Percentiles rank a stretch among this genome's conserved stretches.
These are phyloP conservation scores for Acanthurus tractus DNA, from an alignment of 2,797 vertebrate genomes.

Conservation along the genomic window DNA sequence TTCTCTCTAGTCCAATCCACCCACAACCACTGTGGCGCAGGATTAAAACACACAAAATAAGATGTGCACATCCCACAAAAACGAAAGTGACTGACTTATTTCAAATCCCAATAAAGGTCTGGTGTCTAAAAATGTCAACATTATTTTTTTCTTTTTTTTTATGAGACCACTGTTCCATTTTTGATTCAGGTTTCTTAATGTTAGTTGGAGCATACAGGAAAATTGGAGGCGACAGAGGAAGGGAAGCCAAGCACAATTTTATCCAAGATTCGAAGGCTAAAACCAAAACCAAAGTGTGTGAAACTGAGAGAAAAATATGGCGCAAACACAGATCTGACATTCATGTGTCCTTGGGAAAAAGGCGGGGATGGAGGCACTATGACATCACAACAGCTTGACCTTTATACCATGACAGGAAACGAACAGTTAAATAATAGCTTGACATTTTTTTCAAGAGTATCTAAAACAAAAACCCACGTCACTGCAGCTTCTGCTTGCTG, in stretches of 20 bases:
- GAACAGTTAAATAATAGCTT: neutral
- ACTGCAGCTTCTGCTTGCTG: neutral
- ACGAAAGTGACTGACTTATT: neutral
- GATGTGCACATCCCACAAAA: neutral
- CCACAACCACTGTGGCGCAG: neutral
- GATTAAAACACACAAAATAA: neutral
- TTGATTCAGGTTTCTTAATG: neutral
- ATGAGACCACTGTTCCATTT: neutral
- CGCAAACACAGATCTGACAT: neutral
- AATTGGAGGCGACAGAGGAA: neutral
- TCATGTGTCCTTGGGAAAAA: neutral
- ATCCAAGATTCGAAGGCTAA: neutral
- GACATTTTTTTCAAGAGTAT: neutral
- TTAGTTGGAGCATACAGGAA: neutral
- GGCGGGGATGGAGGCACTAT: neutral
- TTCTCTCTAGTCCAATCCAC: neutral
- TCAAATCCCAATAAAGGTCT: neutral
- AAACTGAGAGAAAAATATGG: neutral
- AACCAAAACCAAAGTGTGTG: neutral
- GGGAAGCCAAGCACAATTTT: neutral
- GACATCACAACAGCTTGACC: neutral
- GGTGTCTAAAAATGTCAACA: neutral
- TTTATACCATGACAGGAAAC: neutral
- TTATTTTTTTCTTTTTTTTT: too few species aligned
- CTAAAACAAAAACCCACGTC: neutral